Evolutionary conservation across 2,797 vertebrate species (phyloP).

Genomic region (Hoplostethus mediterraneus): DNA sequence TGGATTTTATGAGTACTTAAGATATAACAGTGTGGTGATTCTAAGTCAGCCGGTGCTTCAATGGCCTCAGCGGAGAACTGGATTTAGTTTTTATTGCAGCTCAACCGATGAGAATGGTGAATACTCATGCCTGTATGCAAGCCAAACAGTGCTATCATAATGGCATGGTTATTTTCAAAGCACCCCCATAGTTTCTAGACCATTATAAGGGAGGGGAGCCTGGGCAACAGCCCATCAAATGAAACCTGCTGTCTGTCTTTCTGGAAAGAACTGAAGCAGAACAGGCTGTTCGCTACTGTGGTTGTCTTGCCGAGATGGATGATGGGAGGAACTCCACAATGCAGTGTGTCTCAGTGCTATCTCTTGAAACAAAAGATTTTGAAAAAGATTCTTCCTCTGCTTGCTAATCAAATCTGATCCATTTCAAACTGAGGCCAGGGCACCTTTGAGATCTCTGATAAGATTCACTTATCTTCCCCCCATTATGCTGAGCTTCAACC

Average conservation of each 20-base stretch:
- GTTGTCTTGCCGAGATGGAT: constrained; percentile 66
- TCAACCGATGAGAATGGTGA: constrained; percentile 58
- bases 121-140: constrained; percentile 59
- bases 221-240: constrained; percentile 78
- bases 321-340: constrained; percentile 61
- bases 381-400: constrained; percentile 51
- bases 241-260: constrained; percentile 71
- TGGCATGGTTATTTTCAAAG: constrained; percentile 74
- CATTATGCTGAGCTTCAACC: constrained; percentile 45
- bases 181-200: constrained; percentile 68
- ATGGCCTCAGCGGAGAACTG: constrained; percentile 45
- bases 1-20: constrained; percentile 79
- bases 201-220: constrained; percentile 71
- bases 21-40: constrained; percentile 71
- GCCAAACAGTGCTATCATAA: constrained; percentile 68
- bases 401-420: constrained; percentile 63
- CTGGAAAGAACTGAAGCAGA: constrained; percentile 71
- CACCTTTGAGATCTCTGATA: constrained; percentile 57
- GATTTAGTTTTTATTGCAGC: constrained; percentile 61
- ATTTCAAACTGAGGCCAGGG: constrained; percentile 61
- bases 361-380: constrained; percentile 59
- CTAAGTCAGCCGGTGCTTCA: constrained; percentile 55
- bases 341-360: constrained; percentile 51
- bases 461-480: constrained; percentile 54
- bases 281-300: constrained; percentile 70